These are phyloP conservation scores for Gymnobelideus leadbeateri DNA, from an alignment of 2,113 vertebrate species.

Conservation along the genomic window DNA sequence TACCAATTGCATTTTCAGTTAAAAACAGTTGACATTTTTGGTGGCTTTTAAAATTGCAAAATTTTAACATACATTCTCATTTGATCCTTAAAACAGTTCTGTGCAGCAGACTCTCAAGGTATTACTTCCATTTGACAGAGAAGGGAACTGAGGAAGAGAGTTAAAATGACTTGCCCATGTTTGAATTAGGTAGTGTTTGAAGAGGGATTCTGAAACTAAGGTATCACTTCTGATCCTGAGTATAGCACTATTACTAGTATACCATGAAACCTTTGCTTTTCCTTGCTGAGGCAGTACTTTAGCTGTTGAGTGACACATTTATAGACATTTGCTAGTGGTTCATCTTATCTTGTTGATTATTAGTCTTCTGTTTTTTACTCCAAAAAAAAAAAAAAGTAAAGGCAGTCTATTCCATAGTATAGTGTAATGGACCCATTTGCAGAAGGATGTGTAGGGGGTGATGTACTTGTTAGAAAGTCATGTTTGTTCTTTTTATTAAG, in stretches of 20 bases:
- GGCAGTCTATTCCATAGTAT: not conserved
- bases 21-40: not conserved
- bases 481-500: not conserved
- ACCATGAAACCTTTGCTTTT: not conserved
- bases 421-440: not conserved
- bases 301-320: not conserved
- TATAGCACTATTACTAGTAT: not conserved
- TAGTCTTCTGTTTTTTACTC: not conserved
- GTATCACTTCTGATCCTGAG: not conserved
- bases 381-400: not conserved
- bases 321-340: not conserved
- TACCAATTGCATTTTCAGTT: not conserved
- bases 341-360: not conserved
- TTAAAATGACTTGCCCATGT: not conserved
- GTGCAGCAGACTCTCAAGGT: not conserved
- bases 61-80: not conserved
- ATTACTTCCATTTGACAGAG: not conserved
- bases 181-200: not conserved
- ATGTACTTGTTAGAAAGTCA: not conserved
- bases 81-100: not conserved
- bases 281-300: not conserved
- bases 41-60: not conserved
- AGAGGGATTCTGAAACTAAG: not conserved
- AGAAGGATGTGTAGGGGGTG: not conserved
- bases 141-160: not conserved